These are phyloP conservation scores for Emydocephalus ijimae DNA, from an alignment of 2,113 vertebrate species.

Conservation along the genomic window DNA sequence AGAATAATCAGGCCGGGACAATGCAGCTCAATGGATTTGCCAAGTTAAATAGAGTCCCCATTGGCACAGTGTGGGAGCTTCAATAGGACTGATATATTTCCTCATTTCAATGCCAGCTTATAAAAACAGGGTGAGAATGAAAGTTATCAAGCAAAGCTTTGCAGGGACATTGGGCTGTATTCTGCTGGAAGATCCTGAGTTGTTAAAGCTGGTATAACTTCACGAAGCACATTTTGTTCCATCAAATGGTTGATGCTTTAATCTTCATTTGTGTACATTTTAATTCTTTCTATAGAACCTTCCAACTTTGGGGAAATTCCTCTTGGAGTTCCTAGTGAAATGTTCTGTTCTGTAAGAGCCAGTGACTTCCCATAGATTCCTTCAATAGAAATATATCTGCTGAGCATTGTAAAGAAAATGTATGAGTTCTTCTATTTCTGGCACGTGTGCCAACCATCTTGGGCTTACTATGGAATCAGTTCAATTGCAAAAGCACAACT, in stretches of 20 bases:
- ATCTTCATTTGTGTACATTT: slow-evolving; percentile 20
- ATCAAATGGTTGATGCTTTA: slow-evolving; percentile 18
- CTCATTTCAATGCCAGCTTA: background rate
- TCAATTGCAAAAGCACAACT: background rate
- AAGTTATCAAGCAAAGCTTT: background rate
- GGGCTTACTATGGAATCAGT: background rate
- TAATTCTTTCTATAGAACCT: slow-evolving; percentile 37
- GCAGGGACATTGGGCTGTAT: background rate
- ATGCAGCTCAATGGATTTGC: background rate
- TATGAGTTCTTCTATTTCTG: background rate
- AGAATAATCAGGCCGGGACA: background rate
- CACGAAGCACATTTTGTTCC: background rate
- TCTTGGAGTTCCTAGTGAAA: background rate
- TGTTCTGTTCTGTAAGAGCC: background rate
- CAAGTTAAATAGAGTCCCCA: background rate
- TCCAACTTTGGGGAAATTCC: background rate
- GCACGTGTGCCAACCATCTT: background rate
- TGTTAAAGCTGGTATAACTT: background rate
- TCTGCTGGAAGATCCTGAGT: background rate
- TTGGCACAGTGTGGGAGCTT: background rate
- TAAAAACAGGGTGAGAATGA: background rate
- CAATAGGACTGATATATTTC: background rate
- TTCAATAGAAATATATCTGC: background rate
- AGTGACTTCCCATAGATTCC: background rate
- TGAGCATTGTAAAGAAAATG: background rate